A percentile compares a stretch with the other conserved stretches of the same genome.
phyloP scores from a whole-genome alignment of 2,113 vertebrate species.

The Pachyramphus minor region DNA sequence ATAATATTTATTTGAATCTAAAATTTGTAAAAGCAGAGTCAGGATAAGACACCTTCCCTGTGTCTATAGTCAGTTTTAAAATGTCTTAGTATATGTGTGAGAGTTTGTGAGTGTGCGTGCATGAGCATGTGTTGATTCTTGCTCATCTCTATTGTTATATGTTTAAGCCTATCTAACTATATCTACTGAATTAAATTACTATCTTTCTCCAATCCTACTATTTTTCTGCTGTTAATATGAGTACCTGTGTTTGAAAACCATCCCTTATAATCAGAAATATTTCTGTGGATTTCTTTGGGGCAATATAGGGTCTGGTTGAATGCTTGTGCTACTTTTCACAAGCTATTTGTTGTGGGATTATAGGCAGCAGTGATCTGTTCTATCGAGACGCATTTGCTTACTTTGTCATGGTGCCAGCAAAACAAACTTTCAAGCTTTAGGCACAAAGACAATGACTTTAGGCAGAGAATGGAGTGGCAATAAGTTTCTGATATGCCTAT shows the following conservation, averaged over 20 bases:
- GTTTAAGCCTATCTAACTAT: neutral
- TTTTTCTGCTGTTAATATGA: neutral
- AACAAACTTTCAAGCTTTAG: neutral
- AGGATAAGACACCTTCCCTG: neutral
- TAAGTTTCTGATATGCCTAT: neutral
- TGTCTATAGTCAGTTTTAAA: neutral
- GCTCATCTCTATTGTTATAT: neutral
- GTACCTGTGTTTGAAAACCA: neutral
- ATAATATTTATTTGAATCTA: neutral
- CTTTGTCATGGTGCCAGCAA: neutral
- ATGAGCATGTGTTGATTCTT: neutral
- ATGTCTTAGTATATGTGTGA: accelerated
- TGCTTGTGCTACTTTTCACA: neutral
- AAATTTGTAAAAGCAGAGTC: neutral
- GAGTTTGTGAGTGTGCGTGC: accelerated
- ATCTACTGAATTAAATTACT: neutral
- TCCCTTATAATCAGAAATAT: neutral
- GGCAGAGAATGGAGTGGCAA: neutral
- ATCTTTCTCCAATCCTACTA: neutral
- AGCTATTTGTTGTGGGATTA: neutral
- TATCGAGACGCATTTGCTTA: neutral
- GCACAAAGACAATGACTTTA: neutral
- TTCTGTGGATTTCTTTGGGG: neutral
- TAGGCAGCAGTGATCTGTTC: neutral
- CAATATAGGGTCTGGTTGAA: neutral